Evolutionary conservation across 2,797 vertebrate genomes (phyloP), one percentile per base, ranked within the genome.

Genomic region (Malurus leucopterus): DNA sequence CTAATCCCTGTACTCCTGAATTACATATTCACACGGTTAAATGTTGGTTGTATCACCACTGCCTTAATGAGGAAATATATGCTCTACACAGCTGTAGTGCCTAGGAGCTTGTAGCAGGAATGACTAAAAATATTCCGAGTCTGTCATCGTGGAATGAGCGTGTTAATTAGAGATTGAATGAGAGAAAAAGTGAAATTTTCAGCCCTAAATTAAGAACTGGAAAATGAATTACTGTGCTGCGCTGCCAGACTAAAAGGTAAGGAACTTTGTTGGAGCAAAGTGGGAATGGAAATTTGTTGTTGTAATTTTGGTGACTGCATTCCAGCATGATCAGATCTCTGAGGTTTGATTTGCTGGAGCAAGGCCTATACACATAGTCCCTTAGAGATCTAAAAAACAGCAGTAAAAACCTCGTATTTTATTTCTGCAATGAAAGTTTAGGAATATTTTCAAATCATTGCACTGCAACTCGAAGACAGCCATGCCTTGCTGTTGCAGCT

Each of bases 1-100:
- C 84, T 79, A 87, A 93, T 93, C 55, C 79, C 65, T 74, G 62
- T 77, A 41, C 72, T 93, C 57, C 40, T 50, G 71, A 90, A 84
- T 90, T 90, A 71, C 47, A 27, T 50, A 91, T 90, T 86, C 86
- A 19, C 62, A 47, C 1, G 3, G 77, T 89, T 87, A 90, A 90
- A 88, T 61, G 30, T 84, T 81, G 32, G 53, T 88, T 93, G 59
- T 84, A 76, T 81, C 49, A 67, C 57, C 43, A 26, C 53, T 75
- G 49, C 76, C 64, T 91, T 88, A 84, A 63, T 77, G 65, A 91
- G 77, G 34, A 89, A 86, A 89, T 88, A 47, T 6, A 6, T 88
- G 77, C 4, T 76, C 57, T 43, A 79, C 18, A 23, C 50, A 76
- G 41, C 53, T 68, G 47, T 68, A 62, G 27, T 79, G 64, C 61